Evolutionary conservation across 1,140 invertebrate species (phyloP).

Genomic region (Panulirus ornatus): DNA sequence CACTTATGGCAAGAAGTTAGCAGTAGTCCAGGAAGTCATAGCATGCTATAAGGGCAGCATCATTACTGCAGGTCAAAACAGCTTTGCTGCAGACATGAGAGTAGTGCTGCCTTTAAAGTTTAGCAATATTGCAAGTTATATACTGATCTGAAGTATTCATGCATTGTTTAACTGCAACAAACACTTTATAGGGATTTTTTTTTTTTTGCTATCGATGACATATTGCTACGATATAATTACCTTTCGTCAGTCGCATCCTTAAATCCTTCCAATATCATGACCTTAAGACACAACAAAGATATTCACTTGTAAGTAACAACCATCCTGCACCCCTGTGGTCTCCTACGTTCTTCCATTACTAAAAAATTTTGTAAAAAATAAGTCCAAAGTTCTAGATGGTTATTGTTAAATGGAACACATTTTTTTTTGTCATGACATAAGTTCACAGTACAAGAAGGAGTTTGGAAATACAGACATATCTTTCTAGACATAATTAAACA

Average conservation of each 20-base stretch:
- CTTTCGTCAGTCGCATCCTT: neutral
- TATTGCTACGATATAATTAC: conserved; percentile 10
- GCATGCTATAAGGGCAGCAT: neutral
- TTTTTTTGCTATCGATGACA: conserved; percentile 9
- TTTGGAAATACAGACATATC: neutral
- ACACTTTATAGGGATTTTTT: neutral
- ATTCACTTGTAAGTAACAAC: neutral
- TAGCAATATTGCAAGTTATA: conserved; percentile 10
- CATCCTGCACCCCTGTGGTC: neutral
- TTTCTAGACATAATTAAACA: conserved; percentile 13
- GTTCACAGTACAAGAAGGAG: neutral
- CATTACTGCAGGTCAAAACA: neutral
- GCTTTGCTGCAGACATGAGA: neutral
- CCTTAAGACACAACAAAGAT: neutral
- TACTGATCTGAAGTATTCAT: conserved; percentile 6
- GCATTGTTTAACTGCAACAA: conserved; percentile 8
- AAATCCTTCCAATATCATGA: neutral
- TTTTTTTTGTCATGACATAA: neutral
- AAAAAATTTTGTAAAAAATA: neutral
- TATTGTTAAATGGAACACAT: neutral
- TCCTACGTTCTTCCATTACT: neutral
- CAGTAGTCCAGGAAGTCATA: neutral
- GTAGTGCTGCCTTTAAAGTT: neutral
- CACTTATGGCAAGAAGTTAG: neutral
- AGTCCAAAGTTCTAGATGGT: neutral